These are phyloP conservation scores for Drosophila willistoni DNA, from an alignment of 1,140 invertebrate genomes.

Conservation along the genomic window DNA sequence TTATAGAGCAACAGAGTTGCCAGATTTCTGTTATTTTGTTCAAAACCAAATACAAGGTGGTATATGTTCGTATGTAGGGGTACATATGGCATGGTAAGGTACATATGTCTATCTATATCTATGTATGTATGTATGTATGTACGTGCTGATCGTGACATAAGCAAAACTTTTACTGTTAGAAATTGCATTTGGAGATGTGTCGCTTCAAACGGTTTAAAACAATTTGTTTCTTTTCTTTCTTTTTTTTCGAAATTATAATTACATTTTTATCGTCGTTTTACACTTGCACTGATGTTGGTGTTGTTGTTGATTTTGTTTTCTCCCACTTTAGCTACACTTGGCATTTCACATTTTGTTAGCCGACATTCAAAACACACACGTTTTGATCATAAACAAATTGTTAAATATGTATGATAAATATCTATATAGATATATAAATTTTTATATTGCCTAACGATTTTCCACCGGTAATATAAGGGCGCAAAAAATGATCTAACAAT, in stretches of 20 bases:
- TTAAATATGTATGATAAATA: conserved; percentile 31
- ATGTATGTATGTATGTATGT: conserved; percentile 32
- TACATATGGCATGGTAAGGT: conserved; percentile 14
- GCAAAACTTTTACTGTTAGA: conserved; percentile 79
- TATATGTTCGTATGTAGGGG: conserved; percentile 23
- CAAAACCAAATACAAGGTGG: conserved; percentile 48
- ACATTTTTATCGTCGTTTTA: conserved; percentile 52
- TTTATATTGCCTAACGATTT: conserved; percentile 24
- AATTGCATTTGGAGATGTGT: conserved; percentile 62
- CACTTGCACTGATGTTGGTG: conserved; percentile 34
- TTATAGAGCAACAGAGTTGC: conserved; percentile 51
- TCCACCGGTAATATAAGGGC: background rate
- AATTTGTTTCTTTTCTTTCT: background rate
- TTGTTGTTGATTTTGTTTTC: conserved; percentile 35
- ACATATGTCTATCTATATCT: conserved; percentile 11
- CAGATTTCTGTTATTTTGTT: conserved; percentile 47
- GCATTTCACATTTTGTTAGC: conserved; percentile 73
- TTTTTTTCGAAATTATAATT: conserved; percentile 28
- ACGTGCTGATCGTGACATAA: conserved; percentile 69
- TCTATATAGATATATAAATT: background rate
- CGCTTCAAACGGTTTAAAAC: conserved; percentile 54
- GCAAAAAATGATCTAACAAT: conserved; percentile 34
- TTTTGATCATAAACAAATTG: conserved; percentile 65
- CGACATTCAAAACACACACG: conserved; percentile 47
- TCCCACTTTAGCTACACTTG: conserved; percentile 48